phyloP scores from a whole-genome alignment of 2,888 invertebrate species.

The Drosophila tripunctata region DNA sequence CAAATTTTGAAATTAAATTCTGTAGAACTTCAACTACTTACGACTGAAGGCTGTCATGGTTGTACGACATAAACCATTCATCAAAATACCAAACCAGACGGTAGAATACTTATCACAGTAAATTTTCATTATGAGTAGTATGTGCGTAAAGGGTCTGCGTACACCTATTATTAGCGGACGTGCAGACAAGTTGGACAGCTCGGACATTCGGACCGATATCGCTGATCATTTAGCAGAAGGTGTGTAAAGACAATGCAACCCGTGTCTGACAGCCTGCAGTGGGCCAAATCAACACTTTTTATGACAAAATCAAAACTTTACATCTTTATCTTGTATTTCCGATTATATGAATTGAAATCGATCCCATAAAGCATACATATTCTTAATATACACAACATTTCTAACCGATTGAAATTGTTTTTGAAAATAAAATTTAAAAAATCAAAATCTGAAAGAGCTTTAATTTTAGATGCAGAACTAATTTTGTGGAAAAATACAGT shows the following conservation, averaged over 20 bases:
- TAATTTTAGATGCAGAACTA: too few species aligned
- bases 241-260: slow-evolving; percentile 16
- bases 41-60: slow-evolving; percentile 24
- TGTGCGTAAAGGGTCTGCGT: slow-evolving; percentile 33
- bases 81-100: slow-evolving; percentile 49
- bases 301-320: background rate
- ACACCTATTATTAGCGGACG: slow-evolving; percentile 39
- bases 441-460: too few species aligned
- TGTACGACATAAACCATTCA: slow-evolving; percentile 44
- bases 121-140: slow-evolving; percentile 28
- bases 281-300: background rate
- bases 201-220: slow-evolving; percentile 8
- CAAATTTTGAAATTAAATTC: slow-evolving; percentile 41
- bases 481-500: too few species aligned
- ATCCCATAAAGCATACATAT: too few species aligned
- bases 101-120: slow-evolving; percentile 40
- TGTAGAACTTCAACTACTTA: slow-evolving; percentile 8
- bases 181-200: slow-evolving; percentile 15
- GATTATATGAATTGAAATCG: too few species aligned
- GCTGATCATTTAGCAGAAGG: slow-evolving; percentile 10
- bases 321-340: too few species aligned
- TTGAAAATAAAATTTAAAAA: too few species aligned
- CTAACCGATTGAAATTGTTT: too few species aligned
- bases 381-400: too few species aligned
- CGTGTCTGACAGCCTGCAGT: background rate